Conservation (phyloP, 2,888 invertebrate genomes). For the Hedychridium roseum region DNA sequence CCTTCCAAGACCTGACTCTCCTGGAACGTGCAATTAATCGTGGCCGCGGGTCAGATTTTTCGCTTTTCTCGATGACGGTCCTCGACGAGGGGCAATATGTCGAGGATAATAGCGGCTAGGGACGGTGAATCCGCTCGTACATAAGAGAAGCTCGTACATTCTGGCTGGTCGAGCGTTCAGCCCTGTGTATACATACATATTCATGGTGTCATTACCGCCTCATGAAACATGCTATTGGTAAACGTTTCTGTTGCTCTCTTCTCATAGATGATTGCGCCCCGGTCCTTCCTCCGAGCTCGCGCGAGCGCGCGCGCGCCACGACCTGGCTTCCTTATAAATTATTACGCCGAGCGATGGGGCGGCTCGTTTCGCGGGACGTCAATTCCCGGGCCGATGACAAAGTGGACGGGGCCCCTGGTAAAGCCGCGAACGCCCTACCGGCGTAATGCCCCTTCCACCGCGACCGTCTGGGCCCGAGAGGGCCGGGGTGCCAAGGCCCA, state of each 20-base stretch:
- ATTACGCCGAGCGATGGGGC: constrained; percentile 19
- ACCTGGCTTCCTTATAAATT: constrained; percentile 43
- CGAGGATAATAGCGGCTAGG: too few species aligned
- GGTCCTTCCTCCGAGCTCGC: too few species aligned
- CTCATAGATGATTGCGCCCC: constrained; percentile 37
- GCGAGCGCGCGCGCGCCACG: constrained; percentile 19
- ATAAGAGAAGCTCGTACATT: too few species aligned
- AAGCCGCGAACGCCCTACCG: constrained; percentile 30
- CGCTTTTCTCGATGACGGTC: too few species aligned
- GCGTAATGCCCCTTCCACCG: too few species aligned
- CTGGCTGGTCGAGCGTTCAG: too few species aligned
- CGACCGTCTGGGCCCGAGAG: constrained; percentile 10
- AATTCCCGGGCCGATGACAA: constrained; percentile 37
- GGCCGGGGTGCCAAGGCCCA: too few species aligned
- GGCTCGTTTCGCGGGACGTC: constrained; percentile 40
- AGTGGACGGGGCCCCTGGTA: constrained; percentile 34
- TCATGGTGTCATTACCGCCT: constrained; percentile 57
- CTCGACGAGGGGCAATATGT: too few species aligned
- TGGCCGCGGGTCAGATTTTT: too few species aligned
- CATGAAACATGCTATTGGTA: constrained; percentile 55
- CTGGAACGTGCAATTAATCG: too few species aligned
- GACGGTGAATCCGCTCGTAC: too few species aligned
- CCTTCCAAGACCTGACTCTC: too few species aligned
- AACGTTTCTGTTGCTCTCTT: constrained; percentile 48
- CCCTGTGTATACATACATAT: constrained; percentile 50